Base-by-base conservation (phyloP, 2,888 invertebrate species). In the Sinodicranocentrus sp. region DNA sequence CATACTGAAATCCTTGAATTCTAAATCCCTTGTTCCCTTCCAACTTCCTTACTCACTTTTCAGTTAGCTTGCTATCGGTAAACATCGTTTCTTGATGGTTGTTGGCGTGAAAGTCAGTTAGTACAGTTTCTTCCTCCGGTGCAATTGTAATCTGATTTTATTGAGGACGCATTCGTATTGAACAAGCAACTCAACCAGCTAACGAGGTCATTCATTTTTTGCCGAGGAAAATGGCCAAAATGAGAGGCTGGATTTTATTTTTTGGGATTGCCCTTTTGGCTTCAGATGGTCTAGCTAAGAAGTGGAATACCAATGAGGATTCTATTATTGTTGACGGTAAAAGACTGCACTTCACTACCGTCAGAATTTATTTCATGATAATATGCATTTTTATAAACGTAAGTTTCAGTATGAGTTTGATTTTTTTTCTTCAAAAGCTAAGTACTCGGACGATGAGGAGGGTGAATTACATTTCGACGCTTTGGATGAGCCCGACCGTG, bases 251-350 rank as follows among this genome's bases (percentile, higher is more conserved):
- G 43, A 10, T 43, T 5, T 6, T 73, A 13, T 8, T 82, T 0
- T 1, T 61, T 0, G 67, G 73, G 2, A 52, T 73, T 6, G 17
- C 28, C 43, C 43, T 72, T 23, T 13, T 75, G 6, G 26, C 26
- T 15, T 25, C 59, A 21, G 1, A 33, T 59, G 57, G 25, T 10
- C 21, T 23, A 19, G 84, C 76, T 5, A 84, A 82, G 54, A 82
- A 72, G 83, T 87, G 85, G 85, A 84, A 82, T 28, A 87, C 87
- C 8, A 87, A 85, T 57, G 84, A 87, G 70, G 87, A 85, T 61
- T 87, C 85, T 0, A 84, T 87, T 28, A 68, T 87, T 71, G 85
- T 87, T 17, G 87, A 87, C 57, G 87, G 87, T 87, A 67, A 79
- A 72, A 21, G 2, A 63, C n/a, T 25, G 3, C 54, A 28, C n/a